Evolutionary conservation across 2,113 vertebrate genomes (phyloP), one percentile per base, ranked within the genome.

Genomic region (Pterocles orientalis): DNA sequence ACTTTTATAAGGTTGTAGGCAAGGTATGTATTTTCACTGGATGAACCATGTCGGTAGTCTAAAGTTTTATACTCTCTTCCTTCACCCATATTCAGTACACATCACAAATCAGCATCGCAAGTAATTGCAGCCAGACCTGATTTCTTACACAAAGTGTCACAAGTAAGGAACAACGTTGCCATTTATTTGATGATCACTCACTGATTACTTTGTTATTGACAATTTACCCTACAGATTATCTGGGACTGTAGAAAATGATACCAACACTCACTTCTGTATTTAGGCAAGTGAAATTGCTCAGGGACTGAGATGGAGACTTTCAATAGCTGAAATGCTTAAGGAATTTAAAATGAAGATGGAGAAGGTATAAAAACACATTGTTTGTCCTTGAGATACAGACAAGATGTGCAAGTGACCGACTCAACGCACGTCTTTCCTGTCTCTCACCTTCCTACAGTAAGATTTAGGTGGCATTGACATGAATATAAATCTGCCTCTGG

Each of bases 161-260:
- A 54, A 75, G 33, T 86, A 71, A 96, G 86, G 85, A 90, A 86
- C 45, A 77, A 60, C 8, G 2, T 81, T 93, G 76, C 47, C n/a
- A 56, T 93, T 69, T 77, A 58, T 83, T 92, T 93, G 82, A 90
- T 81, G 56, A 66, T 86, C 54, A 62, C 64, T 88, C 68, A 29
- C 76, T 93, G 76, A 92, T 86, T 94, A 66, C 78, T 92, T 90
- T 94, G 60, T 81, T 94, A 85, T 53, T 86, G 79, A 90, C 82
- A 80, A 80, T 94, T 94, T 93, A 81, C 43, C 47, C 75, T 65
- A 70, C 47, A n/a, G 56, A 86, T 92, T 94, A 90, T 77, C 60
- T 78, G 60, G 45, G 26, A 65, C 76, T 51, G 56, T 60, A 61
- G 56, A 47, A 90, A 95, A 82, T 61, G 28, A 77, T 50, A 90